These are phyloP conservation scores for Phyllotreta cruciferae DNA, from an alignment of 2,888 invertebrate genomes.

Conservation along the genomic window DNA sequence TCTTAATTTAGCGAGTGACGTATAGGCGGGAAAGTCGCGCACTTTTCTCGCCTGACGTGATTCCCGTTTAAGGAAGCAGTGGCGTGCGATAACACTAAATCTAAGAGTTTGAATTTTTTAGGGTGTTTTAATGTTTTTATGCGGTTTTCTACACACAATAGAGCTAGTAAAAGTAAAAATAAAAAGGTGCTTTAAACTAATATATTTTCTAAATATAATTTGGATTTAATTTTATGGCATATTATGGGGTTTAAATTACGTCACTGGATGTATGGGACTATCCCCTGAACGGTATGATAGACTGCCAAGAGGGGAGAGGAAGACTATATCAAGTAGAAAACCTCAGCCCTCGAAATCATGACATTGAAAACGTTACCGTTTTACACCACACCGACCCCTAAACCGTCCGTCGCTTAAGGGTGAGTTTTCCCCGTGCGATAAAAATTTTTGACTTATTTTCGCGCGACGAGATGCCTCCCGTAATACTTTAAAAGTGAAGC, in stretches of 20 bases:
- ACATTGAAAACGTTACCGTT: slow-evolving; percentile 30
- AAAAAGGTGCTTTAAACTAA: too few species aligned
- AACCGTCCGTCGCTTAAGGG: slow-evolving; percentile 11
- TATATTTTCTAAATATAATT: too few species aligned
- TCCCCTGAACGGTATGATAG: slow-evolving; percentile 53
- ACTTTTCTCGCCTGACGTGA: slow-evolving; percentile 59
- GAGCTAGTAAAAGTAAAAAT: too few species aligned
- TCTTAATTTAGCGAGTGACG: slow-evolving; percentile 59
- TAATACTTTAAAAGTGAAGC: slow-evolving; percentile 62
- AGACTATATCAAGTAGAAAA: slow-evolving; percentile 55
- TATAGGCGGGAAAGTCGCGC: slow-evolving; percentile 55
- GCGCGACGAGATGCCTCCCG: slow-evolving; percentile 43
- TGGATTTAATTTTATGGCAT: not conserved
- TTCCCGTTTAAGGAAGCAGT: slow-evolving; percentile 44
- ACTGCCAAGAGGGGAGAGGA: slow-evolving; percentile 54
- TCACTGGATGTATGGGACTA: slow-evolving; percentile 35
- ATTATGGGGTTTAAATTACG: slow-evolving; percentile 6
- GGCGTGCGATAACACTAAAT: too few species aligned
- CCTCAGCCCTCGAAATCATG: slow-evolving; percentile 34
- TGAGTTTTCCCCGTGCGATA: slow-evolving; percentile 10
- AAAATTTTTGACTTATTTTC: slow-evolving; percentile 29
- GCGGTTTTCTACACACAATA: too few species aligned
- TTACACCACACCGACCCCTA: slow-evolving; percentile 27
- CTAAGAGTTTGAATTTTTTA: too few species aligned
- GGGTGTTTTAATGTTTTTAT: too few species aligned